These are phyloP conservation scores for Latheticus oryzae DNA, from an alignment of 2,888 invertebrate genomes.

Conservation along the genomic window DNA sequence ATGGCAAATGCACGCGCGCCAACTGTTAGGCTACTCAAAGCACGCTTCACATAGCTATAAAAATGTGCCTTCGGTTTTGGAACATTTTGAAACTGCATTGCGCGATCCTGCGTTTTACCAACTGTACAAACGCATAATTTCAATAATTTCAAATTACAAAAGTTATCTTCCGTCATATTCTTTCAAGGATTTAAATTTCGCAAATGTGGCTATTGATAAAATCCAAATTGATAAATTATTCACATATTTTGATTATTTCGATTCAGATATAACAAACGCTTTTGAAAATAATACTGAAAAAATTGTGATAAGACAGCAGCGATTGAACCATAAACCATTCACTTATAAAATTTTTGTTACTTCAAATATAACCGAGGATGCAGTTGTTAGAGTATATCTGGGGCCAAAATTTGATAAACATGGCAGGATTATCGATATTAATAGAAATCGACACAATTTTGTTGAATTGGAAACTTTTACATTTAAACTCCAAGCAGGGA, in stretches of 20 bases:
- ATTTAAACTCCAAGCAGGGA: conserved; percentile 72
- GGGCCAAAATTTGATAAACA: conserved; percentile 77
- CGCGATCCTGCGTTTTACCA: conserved; percentile 79
- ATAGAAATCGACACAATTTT: conserved; percentile 71
- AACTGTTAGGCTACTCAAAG: conserved; percentile 69
- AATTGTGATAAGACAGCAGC: conserved; percentile 72
- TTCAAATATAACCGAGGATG: conserved; percentile 71
- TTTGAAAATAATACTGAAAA: conserved; percentile 61
- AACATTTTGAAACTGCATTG: conserved; percentile 73
- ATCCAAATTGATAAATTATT: conserved; percentile 74
- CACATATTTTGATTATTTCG: conserved; percentile 77
- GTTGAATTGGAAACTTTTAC: conserved; percentile 72
- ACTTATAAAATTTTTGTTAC: conserved; percentile 71
- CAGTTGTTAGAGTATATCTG: conserved; percentile 74
- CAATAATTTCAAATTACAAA: conserved; percentile 72
- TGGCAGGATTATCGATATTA: conserved; percentile 67
- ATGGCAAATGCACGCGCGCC: conserved; percentile 67
- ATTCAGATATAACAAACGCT: conserved; percentile 72
- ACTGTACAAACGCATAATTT: conserved; percentile 71
- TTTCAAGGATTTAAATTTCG: conserved; percentile 72
- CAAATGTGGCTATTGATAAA: conserved; percentile 71
- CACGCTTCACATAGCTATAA: conserved; percentile 60
- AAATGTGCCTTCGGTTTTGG: conserved; percentile 71
- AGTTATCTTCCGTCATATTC: conserved; percentile 54
- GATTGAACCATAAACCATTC: conserved; percentile 79